phyloP scores from a whole-genome alignment of 64 coral and sea anemone species.

The Hydrozoanthus tunicans region DNA sequence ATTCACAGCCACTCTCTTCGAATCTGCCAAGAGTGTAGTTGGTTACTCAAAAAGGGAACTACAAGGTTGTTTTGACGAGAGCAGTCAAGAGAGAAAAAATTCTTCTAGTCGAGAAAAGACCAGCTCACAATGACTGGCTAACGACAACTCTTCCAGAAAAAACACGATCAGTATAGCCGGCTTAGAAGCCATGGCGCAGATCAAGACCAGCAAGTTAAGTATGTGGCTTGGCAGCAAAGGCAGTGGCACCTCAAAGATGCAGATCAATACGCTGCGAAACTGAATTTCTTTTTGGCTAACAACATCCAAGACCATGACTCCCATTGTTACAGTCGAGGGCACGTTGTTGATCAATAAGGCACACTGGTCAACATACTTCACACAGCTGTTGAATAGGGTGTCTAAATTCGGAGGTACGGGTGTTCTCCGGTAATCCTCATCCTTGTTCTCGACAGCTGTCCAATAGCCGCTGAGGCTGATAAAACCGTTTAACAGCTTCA shows the following conservation, averaged over 20 bases:
- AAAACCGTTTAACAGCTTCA: too few relatives aligned
- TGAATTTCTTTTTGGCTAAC: background rate
- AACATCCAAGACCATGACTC: constrained; percentile 6
- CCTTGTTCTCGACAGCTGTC: too few relatives aligned
- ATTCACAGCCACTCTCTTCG: background rate
- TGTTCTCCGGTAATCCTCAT: too few relatives aligned
- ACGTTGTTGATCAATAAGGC: too few relatives aligned
- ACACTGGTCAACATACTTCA: too few relatives aligned
- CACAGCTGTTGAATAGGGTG: too few relatives aligned
- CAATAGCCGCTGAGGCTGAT: too few relatives aligned
- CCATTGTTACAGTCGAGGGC: too few relatives aligned
- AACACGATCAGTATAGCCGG: background rate
- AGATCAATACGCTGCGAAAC: background rate
- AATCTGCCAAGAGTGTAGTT: background rate
- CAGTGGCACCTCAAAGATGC: constrained; percentile 1
- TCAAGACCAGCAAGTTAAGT: background rate
- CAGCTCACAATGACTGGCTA: background rate
- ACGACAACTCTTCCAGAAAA: too few relatives aligned
- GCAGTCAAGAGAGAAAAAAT: background rate
- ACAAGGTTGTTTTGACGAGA: background rate
- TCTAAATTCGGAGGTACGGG: too few relatives aligned
- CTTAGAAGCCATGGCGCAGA: background rate
- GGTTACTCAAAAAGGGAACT: background rate
- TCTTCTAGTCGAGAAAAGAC: background rate
- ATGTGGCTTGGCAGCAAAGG: background rate